A percentile compares a stretch with the other conserved stretches of the same genome.
Conservation (phyloP, 2,113 vertebrate genomes). For the Anoura caudifer region DNA sequence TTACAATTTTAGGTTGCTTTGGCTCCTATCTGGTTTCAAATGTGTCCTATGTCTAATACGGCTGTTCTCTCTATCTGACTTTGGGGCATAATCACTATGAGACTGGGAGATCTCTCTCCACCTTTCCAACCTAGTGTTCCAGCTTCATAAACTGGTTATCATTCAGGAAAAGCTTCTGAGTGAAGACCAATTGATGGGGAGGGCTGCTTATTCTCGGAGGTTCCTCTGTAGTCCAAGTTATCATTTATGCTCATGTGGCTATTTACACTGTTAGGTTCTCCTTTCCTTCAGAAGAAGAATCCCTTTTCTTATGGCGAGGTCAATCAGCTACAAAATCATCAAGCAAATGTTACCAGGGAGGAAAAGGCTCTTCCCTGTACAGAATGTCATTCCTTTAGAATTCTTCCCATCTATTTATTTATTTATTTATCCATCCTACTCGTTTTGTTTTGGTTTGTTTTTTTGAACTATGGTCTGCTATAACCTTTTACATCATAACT, state of each 20-base stretch:
- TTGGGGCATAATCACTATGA: not conserved
- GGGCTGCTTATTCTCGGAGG: not conserved
- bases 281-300: not conserved
- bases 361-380: not conserved
- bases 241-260: not conserved
- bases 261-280: not conserved
- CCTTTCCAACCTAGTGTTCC: not conserved
- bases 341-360: not conserved
- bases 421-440: not conserved
- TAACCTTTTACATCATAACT: not conserved
- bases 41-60: not conserved
- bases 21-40: not conserved
- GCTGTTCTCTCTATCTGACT: not conserved
- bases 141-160: not conserved
- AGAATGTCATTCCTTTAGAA: not conserved
- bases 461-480: not conserved
- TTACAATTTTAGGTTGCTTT: not conserved
- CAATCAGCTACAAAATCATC: not conserved
- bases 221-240: not conserved
- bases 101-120: not conserved
- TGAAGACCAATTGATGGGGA: not conserved
- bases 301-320: not conserved
- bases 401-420: not conserved
- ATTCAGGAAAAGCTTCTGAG: not conserved
- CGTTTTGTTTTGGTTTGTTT: not conserved